Evolutionary conservation across 2,113 vertebrate species (phyloP), one percentile per base, ranked within the genome.

Genomic region (Grallaria varia): DNA sequence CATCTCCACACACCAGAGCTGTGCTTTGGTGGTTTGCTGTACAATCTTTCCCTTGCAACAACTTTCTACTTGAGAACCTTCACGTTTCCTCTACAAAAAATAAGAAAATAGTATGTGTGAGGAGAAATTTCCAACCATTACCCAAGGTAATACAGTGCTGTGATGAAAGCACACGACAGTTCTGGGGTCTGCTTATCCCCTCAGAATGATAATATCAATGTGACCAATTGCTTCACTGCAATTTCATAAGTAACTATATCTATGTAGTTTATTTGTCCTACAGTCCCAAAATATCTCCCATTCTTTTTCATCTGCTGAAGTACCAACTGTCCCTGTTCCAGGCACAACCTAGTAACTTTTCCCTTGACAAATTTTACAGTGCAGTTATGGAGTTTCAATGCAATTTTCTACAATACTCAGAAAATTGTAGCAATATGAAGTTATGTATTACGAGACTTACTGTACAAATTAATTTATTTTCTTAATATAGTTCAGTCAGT

Each of bases 221-320:
- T 59, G 82, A 93, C 67, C 37, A 76, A 6, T 31, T 85, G 22
- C 37, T 82, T 79, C 40, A 37, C n/a, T n/a, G 47, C 62, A 87
- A 75, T 71, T 69, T 74, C 47, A 89, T 85, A 52, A 93, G 50
- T 76, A 79, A 72, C 33, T 72, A 4, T 66, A 24, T 79, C 9
- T n/a, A 5, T 58, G 47, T 59, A 39, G 52, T 93, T 89, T 78
- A 55, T 93, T 87, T 87, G 59, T 90, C 52, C 59, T 85, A 14
- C 59, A 63, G 24, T 67, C 25, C 30, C 63, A 47, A 71, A 86
- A 74, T 91, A 75, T 23, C 77, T 93, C 45, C n/a, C 12, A 4
- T 83, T 63, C 39, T 87, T 94, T 95, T 72, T 58, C 59, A 80
- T 47, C 37, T 94, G 81, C 74, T 91, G 64, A 91, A 87, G 55